A percentile compares a stretch with the other conserved stretches of the same genome.
These are phyloP conservation scores for Rhea pennata DNA, from an alignment of 2,113 vertebrate species.

Conservation along the genomic window DNA sequence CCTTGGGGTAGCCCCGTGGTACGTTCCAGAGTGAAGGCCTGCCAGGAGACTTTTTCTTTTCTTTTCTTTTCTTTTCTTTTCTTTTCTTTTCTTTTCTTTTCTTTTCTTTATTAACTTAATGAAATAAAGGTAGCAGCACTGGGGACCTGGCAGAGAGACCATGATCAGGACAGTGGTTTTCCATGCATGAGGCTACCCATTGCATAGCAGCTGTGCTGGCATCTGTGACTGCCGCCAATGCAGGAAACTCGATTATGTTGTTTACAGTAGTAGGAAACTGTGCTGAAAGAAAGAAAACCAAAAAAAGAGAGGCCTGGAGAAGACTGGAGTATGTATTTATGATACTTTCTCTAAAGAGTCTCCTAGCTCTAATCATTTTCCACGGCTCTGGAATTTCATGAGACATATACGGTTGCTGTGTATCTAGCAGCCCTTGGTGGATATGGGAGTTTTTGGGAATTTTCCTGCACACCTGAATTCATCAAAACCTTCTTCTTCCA, in stretches of 20 bases:
- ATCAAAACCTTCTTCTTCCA: too few relatives aligned
- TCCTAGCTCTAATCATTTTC: rapidly evolving
- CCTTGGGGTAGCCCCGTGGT: too few relatives aligned
- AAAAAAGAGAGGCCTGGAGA: not conserved
- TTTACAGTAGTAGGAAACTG: rapidly evolving
- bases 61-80: too few relatives aligned
- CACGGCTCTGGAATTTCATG: rapidly evolving
- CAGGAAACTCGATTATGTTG: not conserved
- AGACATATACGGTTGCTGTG: rapidly evolving
- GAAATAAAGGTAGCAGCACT: not conserved
- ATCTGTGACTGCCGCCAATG: not conserved
- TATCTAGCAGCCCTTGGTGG: not conserved
- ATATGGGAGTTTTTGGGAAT: rapidly evolving
- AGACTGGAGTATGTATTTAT: rapidly evolving
- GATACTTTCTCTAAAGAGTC: rapidly evolving
- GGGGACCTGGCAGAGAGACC: not conserved
- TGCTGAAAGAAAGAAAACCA: not conserved
- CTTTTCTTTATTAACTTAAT: too few relatives aligned
- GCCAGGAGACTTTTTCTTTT: too few relatives aligned
- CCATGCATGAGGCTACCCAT: not conserved
- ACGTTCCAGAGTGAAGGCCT: too few relatives aligned
- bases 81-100: too few relatives aligned
- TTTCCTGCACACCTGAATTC: not conserved
- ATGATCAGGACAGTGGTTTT: not conserved
- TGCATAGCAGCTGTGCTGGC: not conserved